Base-by-base conservation (phyloP, 1,140 invertebrate species). In the Campoletis sonorensis region DNA sequence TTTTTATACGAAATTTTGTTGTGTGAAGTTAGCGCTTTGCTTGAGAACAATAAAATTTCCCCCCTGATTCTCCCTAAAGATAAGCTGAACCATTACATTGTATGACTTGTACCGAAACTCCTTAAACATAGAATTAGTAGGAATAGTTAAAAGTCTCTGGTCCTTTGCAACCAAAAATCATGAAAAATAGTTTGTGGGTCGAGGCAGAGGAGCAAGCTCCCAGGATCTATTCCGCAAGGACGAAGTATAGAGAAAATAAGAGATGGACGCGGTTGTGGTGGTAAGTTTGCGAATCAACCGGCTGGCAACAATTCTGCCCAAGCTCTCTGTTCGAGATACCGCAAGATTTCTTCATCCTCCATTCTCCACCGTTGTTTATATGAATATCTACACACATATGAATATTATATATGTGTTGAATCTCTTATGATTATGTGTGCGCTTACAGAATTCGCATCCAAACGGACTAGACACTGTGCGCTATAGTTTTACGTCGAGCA, bases 401-500 rank as follows among this genome's bases (percentile, higher is more conserved):
- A 45, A 26, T 51, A 10, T n/a, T 73, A 49, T 73, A 33, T 23
- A 5, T 49, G 40, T 26, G 5, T 13, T 26, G 8, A 23, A 64
- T 64, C 61, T 64, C 5, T 64, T 23, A 23, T 64, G 23, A 64
- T 64, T 64, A 64, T 64, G 23, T 64, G 23, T 75, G 21, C 75
- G 18, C 7, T 30, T 58, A 58, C 61, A 61, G 51, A 58, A 18
- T 33, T 58, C 33, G 30, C 51, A 26, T 49, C 10, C 4, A 16
- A 26, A 37, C 61, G 27, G 16, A 76, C 26, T 45, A 67, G 33
- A 76, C 58, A 21, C n/a, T 45, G 23, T n/a, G 64, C 27, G 23
- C 58, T 82, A 64, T 75, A 75, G 80, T 68, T 71, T 79, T 71
- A 27, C 51, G 27, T 37, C 30, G 40, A 72, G 68, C 51, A 82